These are phyloP conservation scores for Lophotriccus pileatus DNA, from an alignment of 2,797 vertebrate genomes.

Conservation along the genomic window DNA sequence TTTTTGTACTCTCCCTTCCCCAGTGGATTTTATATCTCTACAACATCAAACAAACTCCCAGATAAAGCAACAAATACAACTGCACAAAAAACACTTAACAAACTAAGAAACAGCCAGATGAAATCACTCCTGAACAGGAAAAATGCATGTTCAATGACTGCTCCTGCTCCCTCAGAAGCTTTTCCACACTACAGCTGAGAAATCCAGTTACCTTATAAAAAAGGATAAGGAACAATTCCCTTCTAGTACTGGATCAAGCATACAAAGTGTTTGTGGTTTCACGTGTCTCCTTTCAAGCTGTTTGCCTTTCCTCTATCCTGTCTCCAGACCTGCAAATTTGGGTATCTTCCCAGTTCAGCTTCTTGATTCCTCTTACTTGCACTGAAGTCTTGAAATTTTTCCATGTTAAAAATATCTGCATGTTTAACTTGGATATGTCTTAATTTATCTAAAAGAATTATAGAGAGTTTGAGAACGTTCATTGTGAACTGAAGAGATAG, in stretches of 20 bases:
- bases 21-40: neutral
- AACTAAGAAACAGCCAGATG: neutral
- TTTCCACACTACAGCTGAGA: neutral
- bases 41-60: neutral
- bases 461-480: neutral
- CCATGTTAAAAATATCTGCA: neutral
- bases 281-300: neutral
- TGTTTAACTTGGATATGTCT: neutral
- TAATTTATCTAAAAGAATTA: constrained; percentile 8
- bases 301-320: neutral
- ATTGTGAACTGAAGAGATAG: neutral
- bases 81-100: neutral
- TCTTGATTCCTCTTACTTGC: neutral
- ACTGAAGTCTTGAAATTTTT: neutral
- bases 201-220: neutral
- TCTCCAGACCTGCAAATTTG: neutral
- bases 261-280: neutral
- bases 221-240: neutral
- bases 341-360: neutral
- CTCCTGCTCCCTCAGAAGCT: neutral
- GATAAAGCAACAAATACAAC: neutral
- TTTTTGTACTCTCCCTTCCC: neutral
- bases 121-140: neutral
- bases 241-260: neutral
- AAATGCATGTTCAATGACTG: neutral